These are phyloP conservation scores for Channa striata DNA, from an alignment of 2,797 vertebrate species.

Conservation along the genomic window DNA sequence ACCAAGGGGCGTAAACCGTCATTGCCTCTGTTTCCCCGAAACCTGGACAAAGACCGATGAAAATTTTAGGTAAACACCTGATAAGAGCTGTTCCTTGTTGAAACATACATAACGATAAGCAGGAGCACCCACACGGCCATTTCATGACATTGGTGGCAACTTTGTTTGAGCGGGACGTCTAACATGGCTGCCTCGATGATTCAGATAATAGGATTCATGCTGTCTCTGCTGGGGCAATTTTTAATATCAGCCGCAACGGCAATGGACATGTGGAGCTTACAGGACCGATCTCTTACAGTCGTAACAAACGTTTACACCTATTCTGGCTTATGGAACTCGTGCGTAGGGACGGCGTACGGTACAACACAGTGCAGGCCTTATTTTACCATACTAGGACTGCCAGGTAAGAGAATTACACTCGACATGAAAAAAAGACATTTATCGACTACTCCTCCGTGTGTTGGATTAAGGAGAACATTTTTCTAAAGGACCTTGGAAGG, in stretches of 20 bases:
- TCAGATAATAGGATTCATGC: conserved; percentile 87
- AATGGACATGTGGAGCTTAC: conserved; percentile 89
- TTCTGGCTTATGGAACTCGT: conserved; percentile 89
- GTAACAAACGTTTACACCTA: conserved; percentile 88
- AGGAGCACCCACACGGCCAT: conserved; percentile 37
- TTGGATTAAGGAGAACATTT: conserved; percentile 64
- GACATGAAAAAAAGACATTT: conserved; percentile 39
- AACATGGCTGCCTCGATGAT: conserved; percentile 80
- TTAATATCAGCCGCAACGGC: conserved; percentile 85
- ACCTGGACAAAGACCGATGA: conserved; percentile 54
- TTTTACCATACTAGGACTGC: conserved; percentile 90
- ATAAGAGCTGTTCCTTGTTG: conserved; percentile 67
- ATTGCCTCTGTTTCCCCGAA: conserved; percentile 43
- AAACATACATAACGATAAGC: conserved; percentile 61
- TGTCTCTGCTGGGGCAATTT: conserved; percentile 82
- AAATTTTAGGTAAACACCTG: conserved; percentile 69
- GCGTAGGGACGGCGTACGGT: conserved; percentile 85
- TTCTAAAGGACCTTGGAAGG: conserved; percentile 54
- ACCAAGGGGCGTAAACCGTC: conserved; percentile 19
- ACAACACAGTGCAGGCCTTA: conserved; percentile 89
- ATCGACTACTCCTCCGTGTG: conserved; percentile 45
- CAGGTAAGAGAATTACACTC: conserved; percentile 83
- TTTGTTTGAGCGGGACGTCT: conserved; percentile 25
- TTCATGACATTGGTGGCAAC: conserved; percentile 41
- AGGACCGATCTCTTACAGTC: conserved; percentile 86